phyloP scores from a whole-genome alignment of 2,797 vertebrate species.

The Monodelphis domestica region DNA sequence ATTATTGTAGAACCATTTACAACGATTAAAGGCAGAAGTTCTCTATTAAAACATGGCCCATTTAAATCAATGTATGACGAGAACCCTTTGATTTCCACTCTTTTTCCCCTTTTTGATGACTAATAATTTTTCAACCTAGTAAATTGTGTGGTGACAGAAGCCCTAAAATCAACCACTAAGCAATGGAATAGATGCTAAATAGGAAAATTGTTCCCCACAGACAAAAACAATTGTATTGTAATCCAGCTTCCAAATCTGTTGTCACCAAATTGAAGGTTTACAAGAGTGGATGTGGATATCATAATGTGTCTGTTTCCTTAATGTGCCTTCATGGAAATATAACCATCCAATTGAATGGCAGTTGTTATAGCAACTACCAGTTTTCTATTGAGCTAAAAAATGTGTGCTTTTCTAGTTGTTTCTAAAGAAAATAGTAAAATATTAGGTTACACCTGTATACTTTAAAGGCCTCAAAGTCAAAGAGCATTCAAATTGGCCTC shows the following conservation, averaged over 20 bases:
- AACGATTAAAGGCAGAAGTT: background rate
- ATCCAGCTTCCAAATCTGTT: slow-evolving; percentile 57
- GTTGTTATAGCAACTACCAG: slow-evolving; percentile 12
- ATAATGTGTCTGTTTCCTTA: slow-evolving; percentile 26
- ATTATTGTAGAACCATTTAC: background rate
- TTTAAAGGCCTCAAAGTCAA: background rate
- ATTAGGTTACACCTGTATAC: background rate
- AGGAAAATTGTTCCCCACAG: slow-evolving; percentile 51
- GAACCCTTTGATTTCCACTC: background rate
- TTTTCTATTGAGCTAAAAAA: slow-evolving; percentile 36
- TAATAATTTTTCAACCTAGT: background rate
- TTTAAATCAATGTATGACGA: background rate
- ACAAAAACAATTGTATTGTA: slow-evolving; percentile 51
- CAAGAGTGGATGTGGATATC: slow-evolving; percentile 32
- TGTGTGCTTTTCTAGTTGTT: background rate
- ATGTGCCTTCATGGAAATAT: slow-evolving; percentile 1
- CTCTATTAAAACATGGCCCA: background rate
- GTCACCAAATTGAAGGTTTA: slow-evolving; percentile 51
- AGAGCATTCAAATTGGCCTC: background rate
- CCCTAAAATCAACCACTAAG: slow-evolving; percentile 11
- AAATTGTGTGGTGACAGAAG: slow-evolving; percentile 35
- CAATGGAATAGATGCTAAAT: slow-evolving; percentile 18
- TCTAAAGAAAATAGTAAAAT: slow-evolving; percentile 20
- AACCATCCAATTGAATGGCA: background rate
- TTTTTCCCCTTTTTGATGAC: background rate